A percentile compares a stretch with the other conserved stretches of the same genome.
These are phyloP conservation scores for Agonopterix subpropinquella DNA, from an alignment of 2,888 invertebrate species.

Conservation along the genomic window DNA sequence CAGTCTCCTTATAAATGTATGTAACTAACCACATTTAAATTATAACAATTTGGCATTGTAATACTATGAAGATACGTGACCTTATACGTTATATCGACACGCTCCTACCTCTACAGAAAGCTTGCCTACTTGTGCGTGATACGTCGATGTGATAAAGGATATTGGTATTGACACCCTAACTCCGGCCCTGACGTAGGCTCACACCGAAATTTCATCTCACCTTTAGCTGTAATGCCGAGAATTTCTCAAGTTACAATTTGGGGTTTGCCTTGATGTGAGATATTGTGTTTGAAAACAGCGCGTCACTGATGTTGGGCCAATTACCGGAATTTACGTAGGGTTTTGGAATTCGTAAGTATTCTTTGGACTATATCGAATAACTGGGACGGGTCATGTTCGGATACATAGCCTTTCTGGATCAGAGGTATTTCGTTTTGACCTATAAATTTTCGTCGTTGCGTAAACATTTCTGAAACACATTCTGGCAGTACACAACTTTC, in stretches of 20 bases:
- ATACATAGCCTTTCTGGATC: too few relatives aligned
- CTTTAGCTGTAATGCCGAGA: constrained; percentile 4
- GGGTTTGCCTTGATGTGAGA: constrained; percentile 13
- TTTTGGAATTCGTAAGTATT: neutral
- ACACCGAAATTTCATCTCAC: constrained; percentile 6
- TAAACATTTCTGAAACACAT: too few relatives aligned
- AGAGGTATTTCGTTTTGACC: too few relatives aligned
- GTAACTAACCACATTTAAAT: too few relatives aligned
- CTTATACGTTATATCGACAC: too few relatives aligned
- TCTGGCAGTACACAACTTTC: too few relatives aligned
- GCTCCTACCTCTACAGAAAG: constrained; percentile 1
- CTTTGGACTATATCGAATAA: neutral
- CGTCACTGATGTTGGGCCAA: constrained; percentile 14
- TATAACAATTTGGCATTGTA: too few relatives aligned
- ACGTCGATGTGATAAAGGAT: too few relatives aligned
- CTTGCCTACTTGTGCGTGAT: neutral
- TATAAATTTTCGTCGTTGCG: too few relatives aligned
- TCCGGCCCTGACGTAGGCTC: constrained; percentile 9
- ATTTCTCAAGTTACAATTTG: constrained; percentile 18
- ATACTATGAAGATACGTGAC: too few relatives aligned
- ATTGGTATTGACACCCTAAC: neutral
- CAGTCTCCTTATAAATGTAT: too few relatives aligned
- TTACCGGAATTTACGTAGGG: constrained; percentile 12
- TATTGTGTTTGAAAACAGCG: constrained; percentile 15
- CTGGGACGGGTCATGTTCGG: constrained; percentile 1